phyloP scores from a whole-genome alignment of 1,140 invertebrate species.

The Pemphigus obesinymphae region DNA sequence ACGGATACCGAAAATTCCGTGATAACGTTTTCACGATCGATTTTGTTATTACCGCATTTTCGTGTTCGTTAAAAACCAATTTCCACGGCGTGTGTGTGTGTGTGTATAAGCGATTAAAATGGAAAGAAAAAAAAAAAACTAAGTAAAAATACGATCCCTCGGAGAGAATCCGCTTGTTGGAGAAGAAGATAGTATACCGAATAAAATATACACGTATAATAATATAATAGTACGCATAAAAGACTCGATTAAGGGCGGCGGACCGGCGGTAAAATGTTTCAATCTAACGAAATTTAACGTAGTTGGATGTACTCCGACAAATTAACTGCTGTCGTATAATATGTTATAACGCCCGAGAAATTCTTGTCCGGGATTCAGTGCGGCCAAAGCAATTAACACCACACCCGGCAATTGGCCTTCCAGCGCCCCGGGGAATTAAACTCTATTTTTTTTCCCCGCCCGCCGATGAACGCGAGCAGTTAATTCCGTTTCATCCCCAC shows the following conservation, averaged over 20 bases:
- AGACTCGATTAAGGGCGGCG: not conserved
- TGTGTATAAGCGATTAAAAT: not conserved
- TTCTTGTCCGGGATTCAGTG: not conserved
- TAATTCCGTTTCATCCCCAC: not conserved
- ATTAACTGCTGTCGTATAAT: too few species aligned
- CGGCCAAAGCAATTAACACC: constrained; percentile 30
- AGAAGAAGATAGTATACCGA: too few species aligned
- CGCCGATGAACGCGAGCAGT: not conserved
- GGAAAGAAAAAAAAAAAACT: too few species aligned
- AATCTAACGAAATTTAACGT: constrained; percentile 10
- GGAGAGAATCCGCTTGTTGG: not conserved
- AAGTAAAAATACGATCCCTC: not conserved
- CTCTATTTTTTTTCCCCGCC: constrained; percentile 2
- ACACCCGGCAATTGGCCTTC: not conserved
- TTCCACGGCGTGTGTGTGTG: not conserved
- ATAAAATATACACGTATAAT: too few species aligned
- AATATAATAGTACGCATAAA: too few species aligned
- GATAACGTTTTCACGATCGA: not conserved
- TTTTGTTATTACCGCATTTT: not conserved
- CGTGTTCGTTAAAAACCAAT: constrained; percentile 5
- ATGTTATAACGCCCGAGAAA: not conserved
- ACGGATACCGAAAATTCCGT: not conserved
- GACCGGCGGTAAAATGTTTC: not conserved
- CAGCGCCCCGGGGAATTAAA: not conserved
- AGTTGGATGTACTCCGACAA: too few species aligned